Percentiles rank a stretch among this genome's conserved stretches.
These are phyloP conservation scores for Microcebus tavaratra DNA, from an alignment of 2,113 vertebrate genomes.

Conservation along the genomic window DNA sequence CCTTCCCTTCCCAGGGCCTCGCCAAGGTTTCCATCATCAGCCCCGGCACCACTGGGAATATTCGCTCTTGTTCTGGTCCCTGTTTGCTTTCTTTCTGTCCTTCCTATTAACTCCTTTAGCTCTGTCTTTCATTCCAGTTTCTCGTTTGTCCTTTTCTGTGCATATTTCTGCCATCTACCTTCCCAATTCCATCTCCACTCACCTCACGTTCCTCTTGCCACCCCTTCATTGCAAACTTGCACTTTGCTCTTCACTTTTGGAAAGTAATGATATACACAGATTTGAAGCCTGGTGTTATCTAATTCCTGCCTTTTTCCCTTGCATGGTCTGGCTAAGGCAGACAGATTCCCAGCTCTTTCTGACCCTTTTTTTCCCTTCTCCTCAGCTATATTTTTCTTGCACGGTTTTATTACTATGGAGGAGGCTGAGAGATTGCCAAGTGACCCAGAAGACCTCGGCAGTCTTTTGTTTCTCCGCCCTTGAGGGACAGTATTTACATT, in stretches of 20 bases:
- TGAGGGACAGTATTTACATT: constrained; percentile 41
- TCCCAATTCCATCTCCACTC: not conserved
- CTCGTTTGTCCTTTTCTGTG: not conserved
- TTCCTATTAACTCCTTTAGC: constrained; percentile 47
- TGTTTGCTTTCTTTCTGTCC: not conserved
- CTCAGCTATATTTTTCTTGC: not conserved
- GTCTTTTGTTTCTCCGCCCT: constrained; percentile 25
- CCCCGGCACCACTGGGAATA: constrained; percentile 6
- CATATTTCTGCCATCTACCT: not conserved
- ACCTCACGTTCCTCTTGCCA: not conserved
- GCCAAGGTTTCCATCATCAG: not conserved
- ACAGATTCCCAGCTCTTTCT: not conserved
- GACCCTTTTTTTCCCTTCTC: not conserved
- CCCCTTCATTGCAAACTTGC: not conserved
- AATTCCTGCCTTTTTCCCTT: not conserved
- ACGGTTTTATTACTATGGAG: constrained; percentile 32
- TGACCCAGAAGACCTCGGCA: not conserved
- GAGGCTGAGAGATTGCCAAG: not conserved
- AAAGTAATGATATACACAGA: not conserved
- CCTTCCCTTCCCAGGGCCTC: not conserved
- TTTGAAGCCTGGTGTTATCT: not conserved
- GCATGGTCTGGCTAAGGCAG: not conserved
- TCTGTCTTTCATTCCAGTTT: not conserved
- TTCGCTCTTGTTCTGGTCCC: not conserved
- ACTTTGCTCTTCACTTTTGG: not conserved